Base-by-base conservation (phyloP, 2,888 invertebrate species). In the Muschampia staudingeri region DNA sequence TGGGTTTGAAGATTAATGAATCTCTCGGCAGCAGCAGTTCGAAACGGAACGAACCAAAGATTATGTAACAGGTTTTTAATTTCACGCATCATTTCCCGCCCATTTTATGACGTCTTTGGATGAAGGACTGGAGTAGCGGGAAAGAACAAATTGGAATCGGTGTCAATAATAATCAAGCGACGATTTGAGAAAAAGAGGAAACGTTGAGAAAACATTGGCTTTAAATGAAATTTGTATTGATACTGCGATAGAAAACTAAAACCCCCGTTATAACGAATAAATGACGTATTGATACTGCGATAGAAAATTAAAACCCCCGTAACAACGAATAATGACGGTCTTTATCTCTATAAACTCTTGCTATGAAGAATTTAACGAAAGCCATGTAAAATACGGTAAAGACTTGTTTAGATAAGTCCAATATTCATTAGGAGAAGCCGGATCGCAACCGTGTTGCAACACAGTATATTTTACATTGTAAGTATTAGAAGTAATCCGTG, bases 381-480 rank as follows among this genome's bases (percentile, higher is more conserved):
- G 67, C 67, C 12, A 71, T 40, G 37, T 19, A 84, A 83, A 86
- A 87, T 86, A 84, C 84, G 80, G 85, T 85, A 87, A 84, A 84
- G 85, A 86, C 86, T 87, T 87, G 85, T 86, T 87, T 87, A 4
- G 34, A 2, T 34, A 88, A 89, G 84, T 86, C 85, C 86, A 86
- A 87, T 87, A 88, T 86, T 89, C 87, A 88, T 88, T 88, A 89
- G 84, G 85, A 81, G 84, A 85, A 87, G 84, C 86, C 85, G 85
- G 85, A 86, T 88, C 81, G 82, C 83, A 76, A 80, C 67, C 82
- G 52, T 85, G 82, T 84, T 79, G 77, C 83, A 71, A 85, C 82
- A 83, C 80, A 81, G 83, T 83, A 82, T 78, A 84, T 82, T 86
- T 82, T 81, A 87, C 87, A 82, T 83, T 83, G 84, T 84, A 83